Percentiles rank a stretch among this genome's conserved stretches.
phyloP scores from a whole-genome alignment of 2,797 vertebrate genomes.

The Rhynchonycteris naso region DNA sequence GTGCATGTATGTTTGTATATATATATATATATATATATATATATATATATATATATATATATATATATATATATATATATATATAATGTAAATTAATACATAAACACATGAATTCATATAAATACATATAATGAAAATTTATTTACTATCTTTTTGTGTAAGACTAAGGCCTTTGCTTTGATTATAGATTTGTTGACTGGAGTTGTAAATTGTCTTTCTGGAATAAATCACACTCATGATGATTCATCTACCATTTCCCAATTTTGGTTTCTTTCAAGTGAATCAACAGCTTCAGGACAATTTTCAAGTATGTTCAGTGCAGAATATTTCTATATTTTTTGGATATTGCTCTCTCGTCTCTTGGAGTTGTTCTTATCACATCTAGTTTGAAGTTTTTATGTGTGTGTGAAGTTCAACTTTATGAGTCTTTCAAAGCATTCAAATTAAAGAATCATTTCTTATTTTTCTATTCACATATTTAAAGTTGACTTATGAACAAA shows the following conservation, averaged over 20 bases:
- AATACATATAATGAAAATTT: background rate
- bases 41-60: too few relatives aligned
- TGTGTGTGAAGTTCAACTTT: background rate
- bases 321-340: background rate
- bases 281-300: constrained; percentile 4
- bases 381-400: background rate
- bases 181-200: background rate
- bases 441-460: constrained; percentile 5
- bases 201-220: background rate
- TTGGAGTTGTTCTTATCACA: constrained; percentile 14
- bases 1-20: too few relatives aligned
- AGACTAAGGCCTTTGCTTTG: background rate
- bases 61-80: too few relatives aligned
- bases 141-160: background rate
- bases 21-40: too few relatives aligned
- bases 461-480: background rate
- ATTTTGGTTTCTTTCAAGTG: constrained; percentile 4
- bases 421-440: constrained; percentile 13
- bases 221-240: background rate
- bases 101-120: background rate
- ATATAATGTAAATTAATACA: background rate
- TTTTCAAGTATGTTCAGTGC: constrained; percentile 9
- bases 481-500: background rate
- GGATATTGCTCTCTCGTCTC: background rate
- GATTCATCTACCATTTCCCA: background rate